Base-by-base conservation (phyloP, 2,888 invertebrate genomes). In the Apodemia mormo region DNA sequence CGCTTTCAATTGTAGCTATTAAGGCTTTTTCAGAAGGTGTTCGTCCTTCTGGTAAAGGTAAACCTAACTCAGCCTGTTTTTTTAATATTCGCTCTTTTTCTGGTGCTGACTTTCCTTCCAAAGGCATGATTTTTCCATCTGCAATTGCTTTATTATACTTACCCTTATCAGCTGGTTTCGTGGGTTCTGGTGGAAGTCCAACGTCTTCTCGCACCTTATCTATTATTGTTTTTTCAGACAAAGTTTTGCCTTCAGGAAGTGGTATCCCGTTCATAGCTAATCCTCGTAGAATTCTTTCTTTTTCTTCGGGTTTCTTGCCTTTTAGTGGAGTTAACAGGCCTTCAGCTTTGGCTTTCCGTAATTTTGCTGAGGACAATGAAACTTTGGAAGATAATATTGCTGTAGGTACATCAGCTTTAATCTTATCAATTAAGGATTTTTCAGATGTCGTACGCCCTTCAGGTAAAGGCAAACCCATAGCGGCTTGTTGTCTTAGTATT, bases 111-210 rank as follows among this genome's bases (percentile, higher is more conserved):
- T 82, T 76, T 0, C 81, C 83, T 75, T 79, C 79, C 58, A 82
- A 69, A 1, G 83, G 83, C 1, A 76, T 76, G 10, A 82, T 68
- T 1, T 80, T 29, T 0, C 82, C 82, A 0, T 75, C 76, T 5
- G 73, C 76, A 65, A 73, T 71, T 67, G 69, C 75, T 58, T 14
- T 76, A 75, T 76, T 75, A 71, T 58, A 72, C 69, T 52, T 76
- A 70, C 65, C 75, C 78, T 68, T 75, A 64, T 65, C 70, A 61
- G 70, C 65, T 9, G 70, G 10, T 7, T 67, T 71, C 69, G 72
- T 75, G 0, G 81, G 80, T 70, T 76, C 79, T 12, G 77, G 74
- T 12, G 82, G 81, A 12, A 82, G 14, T 0, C 81, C 82, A 40
- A 81, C 33, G 2, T 82, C 79, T 8, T n/a, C 7, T 12, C 79